A percentile compares a stretch with the other conserved stretches of the same genome.
Conservation (phyloP, 2,113 vertebrate genomes). For the Rhynchopsitta pachyrhyncha region DNA sequence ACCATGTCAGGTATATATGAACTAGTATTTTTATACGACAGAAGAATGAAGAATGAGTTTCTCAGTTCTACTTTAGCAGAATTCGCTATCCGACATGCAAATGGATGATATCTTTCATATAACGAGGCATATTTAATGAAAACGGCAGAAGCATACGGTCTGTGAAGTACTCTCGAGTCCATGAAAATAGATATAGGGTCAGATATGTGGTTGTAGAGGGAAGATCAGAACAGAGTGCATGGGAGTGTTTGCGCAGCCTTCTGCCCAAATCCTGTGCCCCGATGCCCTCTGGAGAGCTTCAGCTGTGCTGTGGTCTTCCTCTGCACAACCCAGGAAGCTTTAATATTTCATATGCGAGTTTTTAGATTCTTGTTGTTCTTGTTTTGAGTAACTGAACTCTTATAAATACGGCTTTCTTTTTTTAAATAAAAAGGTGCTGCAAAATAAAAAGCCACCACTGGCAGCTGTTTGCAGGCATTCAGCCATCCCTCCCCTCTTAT, state of each 20-base stretch:
- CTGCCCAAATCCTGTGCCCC: neutral
- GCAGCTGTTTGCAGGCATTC: neutral
- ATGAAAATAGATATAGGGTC: neutral
- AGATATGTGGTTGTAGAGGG: neutral
- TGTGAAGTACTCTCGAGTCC: neutral
- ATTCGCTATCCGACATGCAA: neutral
- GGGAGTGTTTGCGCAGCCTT: neutral
- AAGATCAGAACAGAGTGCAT: neutral
- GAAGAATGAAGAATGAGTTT: neutral
- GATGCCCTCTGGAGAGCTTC: neutral
- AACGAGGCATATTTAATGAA: neutral
- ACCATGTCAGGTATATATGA: neutral
- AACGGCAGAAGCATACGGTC: neutral
- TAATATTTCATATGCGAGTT: neutral
- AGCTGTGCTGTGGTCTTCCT: neutral
- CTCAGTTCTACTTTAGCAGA: neutral
- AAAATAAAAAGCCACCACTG: neutral
- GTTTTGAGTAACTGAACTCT: neutral
- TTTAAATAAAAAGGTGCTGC: neutral
- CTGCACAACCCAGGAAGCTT: neutral
- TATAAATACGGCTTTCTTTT: fast-evolving
- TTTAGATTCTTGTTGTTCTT: neutral
- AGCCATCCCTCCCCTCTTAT: neutral
- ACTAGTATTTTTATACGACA: neutral
- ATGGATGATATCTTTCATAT: neutral